Percentiles rank a stretch among this genome's conserved stretches.
Evolutionary conservation across 2,113 vertebrate species (phyloP).

Genomic region (Ascaphus truei): DNA sequence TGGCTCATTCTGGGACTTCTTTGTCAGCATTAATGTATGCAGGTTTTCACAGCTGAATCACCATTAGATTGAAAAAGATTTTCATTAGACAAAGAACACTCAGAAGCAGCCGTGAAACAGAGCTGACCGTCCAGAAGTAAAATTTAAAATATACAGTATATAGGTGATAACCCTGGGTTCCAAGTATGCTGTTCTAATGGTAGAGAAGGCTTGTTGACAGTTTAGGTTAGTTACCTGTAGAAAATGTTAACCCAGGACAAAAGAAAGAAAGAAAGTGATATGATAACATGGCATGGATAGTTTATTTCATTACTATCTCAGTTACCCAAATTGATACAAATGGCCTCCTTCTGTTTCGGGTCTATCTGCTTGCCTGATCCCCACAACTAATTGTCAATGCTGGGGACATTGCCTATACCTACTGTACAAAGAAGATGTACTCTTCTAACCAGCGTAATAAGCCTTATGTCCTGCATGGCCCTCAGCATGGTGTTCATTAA

Average conservation of each 20-base stretch:
- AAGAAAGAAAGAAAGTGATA: neutral
- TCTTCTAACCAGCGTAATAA: slow-evolving; percentile 69
- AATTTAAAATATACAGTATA: neutral
- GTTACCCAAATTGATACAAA: slow-evolving; percentile 78
- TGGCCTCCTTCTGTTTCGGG: slow-evolving; percentile 72
- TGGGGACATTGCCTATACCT: slow-evolving; percentile 56
- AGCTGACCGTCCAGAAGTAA: slow-evolving; percentile 49
- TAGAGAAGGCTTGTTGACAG: neutral
- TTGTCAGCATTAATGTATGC: slow-evolving; percentile 70
- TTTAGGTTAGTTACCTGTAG: neutral
- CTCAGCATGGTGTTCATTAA: slow-evolving; percentile 74
- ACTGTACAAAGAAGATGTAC: slow-evolving; percentile 64
- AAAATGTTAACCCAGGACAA: neutral
- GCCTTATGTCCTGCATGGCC: slow-evolving; percentile 70
- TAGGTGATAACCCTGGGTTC: neutral
- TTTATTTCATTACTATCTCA: slow-evolving; percentile 65
- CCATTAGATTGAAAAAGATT: slow-evolving; percentile 60
- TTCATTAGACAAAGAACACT: slow-evolving; percentile 60
- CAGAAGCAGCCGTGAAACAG: slow-evolving; percentile 59
- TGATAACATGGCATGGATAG: slow-evolving; percentile 47
- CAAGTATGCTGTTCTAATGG: neutral
- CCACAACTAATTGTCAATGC: slow-evolving; percentile 60
- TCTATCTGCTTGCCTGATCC: slow-evolving; percentile 65
- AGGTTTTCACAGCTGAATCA: slow-evolving; percentile 63
- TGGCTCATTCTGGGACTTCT: slow-evolving; percentile 60